These are phyloP conservation scores for Taurulus bubalis DNA, from an alignment of 2,113 vertebrate genomes.

Conservation along the genomic window DNA sequence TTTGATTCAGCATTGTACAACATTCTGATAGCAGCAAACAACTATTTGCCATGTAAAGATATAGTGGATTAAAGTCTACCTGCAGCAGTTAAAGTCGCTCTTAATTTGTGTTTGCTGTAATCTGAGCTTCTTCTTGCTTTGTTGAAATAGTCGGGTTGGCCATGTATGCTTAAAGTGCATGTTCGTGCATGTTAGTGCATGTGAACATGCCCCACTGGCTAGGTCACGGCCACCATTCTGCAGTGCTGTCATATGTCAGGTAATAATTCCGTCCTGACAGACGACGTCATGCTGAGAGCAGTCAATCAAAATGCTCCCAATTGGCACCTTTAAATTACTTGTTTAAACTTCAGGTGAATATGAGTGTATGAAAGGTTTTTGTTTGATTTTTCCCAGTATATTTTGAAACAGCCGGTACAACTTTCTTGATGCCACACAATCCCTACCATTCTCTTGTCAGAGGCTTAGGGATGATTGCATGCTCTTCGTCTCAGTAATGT, in stretches of 20 bases:
- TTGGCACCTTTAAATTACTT: neutral
- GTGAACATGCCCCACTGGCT: no score
- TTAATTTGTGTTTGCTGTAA: no score
- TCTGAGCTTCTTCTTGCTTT: no score
- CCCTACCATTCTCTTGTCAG: conserved; percentile 8
- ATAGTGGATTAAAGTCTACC: no score
- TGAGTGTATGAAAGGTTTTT: neutral
- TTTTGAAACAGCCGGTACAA: conserved; percentile 7
- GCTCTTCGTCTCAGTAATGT: conserved; percentile 33
- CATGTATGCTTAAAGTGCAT: no score
- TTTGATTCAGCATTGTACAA: no score
- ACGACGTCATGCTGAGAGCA: neutral
- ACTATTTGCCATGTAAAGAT: no score
- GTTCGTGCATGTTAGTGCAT: no score
- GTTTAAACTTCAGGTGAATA: neutral
- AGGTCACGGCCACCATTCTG: no score
- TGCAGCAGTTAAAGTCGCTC: no score
- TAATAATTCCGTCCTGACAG: neutral
- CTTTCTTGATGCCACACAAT: conserved; percentile 9
- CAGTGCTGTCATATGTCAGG: neutral
- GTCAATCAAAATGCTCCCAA: neutral
- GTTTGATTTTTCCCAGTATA: neutral
- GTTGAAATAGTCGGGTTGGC: no score
- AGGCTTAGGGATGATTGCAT: conserved; percentile 39
- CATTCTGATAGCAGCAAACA: no score